Evolutionary conservation across 2,888 invertebrate species (phyloP), one percentile per base, ranked within the genome.

Genomic region (Spisula solida): DNA sequence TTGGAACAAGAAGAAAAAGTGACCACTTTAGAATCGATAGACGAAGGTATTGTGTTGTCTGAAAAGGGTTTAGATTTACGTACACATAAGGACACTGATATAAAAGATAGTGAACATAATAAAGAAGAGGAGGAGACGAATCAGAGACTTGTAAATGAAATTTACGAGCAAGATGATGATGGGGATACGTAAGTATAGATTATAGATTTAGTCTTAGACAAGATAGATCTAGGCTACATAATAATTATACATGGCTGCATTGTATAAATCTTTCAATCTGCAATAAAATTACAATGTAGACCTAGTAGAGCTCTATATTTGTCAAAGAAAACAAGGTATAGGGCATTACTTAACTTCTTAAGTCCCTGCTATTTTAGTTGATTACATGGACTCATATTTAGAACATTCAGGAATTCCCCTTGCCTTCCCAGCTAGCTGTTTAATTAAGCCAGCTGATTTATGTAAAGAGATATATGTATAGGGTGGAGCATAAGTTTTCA

Each of bases 181-280:
- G 95, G 95, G n/a, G 95, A 95, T 88, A 94, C 94, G 95, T 95
- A 94, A 93, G 95, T 93, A 29, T 82, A 51, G 14, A 41, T 41
- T n/a, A n/a, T n/a, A n/a, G n/a, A n/a, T n/a, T n/a, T n/a, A n/a
- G n/a, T n/a, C n/a, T n/a, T n/a, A n/a, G 20, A 51, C 6, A 51
- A 51, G 14, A 41, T 8, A 51, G 14, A 51, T 51, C 60, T 1
- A 20, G 60, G 14, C 20, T 18, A n/a, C n/a, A n/a, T n/a, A n/a
- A n/a, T n/a, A n/a, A n/a, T n/a, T n/a, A n/a, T n/a, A n/a, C n/a
- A n/a, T n/a, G n/a, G n/a, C n/a, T n/a, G n/a, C n/a, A n/a, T n/a
- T n/a, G n/a, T n/a, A n/a, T n/a, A n/a, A n/a, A n/a, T n/a, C n/a
- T n/a, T n/a, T n/a, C n/a, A n/a, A n/a, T n/a, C n/a, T n/a, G n/a